phyloP scores from a whole-genome alignment of 2,113 vertebrate genomes.

The Sander vitreus region DNA sequence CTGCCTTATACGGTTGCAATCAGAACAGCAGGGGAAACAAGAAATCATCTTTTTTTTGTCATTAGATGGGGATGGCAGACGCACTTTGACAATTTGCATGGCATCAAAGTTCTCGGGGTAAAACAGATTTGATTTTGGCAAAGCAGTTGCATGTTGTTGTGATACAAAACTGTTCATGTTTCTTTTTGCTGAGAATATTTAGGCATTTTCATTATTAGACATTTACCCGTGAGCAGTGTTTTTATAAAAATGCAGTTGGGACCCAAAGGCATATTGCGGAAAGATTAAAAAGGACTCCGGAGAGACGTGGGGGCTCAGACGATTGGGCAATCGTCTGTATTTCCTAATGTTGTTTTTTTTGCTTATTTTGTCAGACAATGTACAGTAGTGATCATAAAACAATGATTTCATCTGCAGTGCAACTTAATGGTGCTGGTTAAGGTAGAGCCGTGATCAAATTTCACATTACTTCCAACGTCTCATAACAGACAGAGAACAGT shows the following conservation, averaged over 20 bases:
- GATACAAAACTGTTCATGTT: constrained; percentile 18
- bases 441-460: neutral
- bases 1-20: constrained; percentile 38
- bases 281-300: constrained; percentile 35
- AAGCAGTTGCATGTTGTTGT: constrained; percentile 32
- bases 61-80: constrained; percentile 22
- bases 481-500: neutral
- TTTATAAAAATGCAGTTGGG: constrained; percentile 20
- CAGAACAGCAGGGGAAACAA: constrained; percentile 34
- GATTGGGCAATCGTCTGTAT: neutral
- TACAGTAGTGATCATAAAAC: neutral
- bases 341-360: neutral
- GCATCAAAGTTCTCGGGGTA: constrained; percentile 37
- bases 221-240: constrained; percentile 30
- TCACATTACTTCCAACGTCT: neutral
- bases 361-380: neutral
- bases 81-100: constrained; percentile 51
- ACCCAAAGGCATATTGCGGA: constrained; percentile 24
- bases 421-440: neutral
- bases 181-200: constrained; percentile 14
- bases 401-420: neutral
- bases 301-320: too few relatives aligned
- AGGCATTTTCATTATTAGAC: constrained; percentile 29
- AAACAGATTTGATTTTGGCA: constrained; percentile 43
- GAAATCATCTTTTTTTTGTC: constrained; percentile 57